Evolutionary conservation across 2,888 invertebrate genomes (phyloP).

Genomic region (Dolichomitus sp.): DNA sequence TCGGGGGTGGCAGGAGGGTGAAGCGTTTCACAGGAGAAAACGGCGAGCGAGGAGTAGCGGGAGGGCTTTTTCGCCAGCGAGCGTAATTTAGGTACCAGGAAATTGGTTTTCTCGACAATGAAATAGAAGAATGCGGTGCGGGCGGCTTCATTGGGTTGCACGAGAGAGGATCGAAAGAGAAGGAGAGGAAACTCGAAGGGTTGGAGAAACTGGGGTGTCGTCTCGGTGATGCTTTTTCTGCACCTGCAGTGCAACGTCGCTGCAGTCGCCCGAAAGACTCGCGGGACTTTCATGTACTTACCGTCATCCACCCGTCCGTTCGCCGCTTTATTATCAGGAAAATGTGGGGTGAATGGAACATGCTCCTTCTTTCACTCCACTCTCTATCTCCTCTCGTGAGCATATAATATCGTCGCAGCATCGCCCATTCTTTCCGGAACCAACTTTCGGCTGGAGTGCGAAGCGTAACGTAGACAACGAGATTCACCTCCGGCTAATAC

Average conservation of each 20-base stretch:
- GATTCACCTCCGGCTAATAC: constrained; percentile 44
- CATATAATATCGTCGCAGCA: constrained; percentile 33
- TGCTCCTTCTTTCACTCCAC: constrained; percentile 30
- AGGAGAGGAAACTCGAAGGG: constrained; percentile 60
- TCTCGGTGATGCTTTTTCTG: constrained; percentile 58
- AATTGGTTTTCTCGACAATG: constrained; percentile 86
- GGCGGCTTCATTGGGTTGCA: constrained; percentile 65
- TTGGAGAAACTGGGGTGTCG: constrained; percentile 38
- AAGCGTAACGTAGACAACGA: constrained; percentile 3
- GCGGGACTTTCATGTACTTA: constrained; percentile 69
- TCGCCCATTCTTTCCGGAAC: constrained; percentile 50
- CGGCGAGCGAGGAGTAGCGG: constrained; percentile 42
- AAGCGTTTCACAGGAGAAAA: constrained; percentile 26
- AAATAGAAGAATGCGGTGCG: constrained; percentile 86
- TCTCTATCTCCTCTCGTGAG: constrained; percentile 4
- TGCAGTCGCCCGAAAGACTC: constrained; percentile 67
- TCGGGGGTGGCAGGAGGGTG: constrained; percentile 25
- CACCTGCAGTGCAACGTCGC: constrained; percentile 59
- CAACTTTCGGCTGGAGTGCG: constrained; percentile 46
- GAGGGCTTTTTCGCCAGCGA: constrained; percentile 82
- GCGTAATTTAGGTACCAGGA: constrained; percentile 86
- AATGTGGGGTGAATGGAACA: constrained; percentile 66
- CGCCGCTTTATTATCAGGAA: constrained; percentile 74
- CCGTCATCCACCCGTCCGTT: constrained; percentile 73
- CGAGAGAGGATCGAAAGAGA: constrained; percentile 42